These are phyloP conservation scores for Cossypha polioptera DNA, from an alignment of 2,797 vertebrate genomes.

Conservation along the genomic window DNA sequence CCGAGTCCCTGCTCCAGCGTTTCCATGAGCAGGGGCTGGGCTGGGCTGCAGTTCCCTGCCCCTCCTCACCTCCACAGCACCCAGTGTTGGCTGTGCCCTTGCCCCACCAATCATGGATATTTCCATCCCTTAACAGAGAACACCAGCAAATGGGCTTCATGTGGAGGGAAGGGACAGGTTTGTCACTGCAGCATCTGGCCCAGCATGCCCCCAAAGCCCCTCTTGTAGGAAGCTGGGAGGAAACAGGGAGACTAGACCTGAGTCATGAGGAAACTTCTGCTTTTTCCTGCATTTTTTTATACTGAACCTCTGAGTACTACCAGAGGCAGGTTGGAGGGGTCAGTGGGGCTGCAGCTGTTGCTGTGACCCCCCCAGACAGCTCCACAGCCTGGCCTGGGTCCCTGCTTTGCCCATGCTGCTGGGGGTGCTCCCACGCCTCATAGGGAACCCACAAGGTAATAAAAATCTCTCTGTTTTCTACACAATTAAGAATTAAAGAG, in stretches of 20 bases:
- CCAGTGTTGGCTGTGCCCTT: accelerated
- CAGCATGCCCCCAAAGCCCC: not conserved
- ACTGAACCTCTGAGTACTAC: accelerated
- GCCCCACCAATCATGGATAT: accelerated
- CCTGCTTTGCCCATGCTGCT: accelerated
- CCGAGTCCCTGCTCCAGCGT: accelerated
- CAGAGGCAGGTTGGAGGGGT: not conserved
- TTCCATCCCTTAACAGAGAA: not conserved
- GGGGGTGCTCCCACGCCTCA: not conserved
- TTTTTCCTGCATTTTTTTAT: not conserved
- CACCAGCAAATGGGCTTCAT: not conserved
- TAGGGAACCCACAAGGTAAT: not conserved
- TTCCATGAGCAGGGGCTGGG: not conserved
- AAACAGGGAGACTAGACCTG: accelerated
- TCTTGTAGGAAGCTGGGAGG: not conserved
- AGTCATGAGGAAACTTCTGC: not conserved
- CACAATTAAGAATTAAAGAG: not conserved
- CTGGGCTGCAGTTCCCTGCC: not conserved
- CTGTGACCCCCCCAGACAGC: not conserved
- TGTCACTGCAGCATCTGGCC: not conserved
- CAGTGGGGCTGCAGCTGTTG: not conserved
- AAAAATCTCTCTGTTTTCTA: not conserved
- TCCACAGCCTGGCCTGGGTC: not conserved
- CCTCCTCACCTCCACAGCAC: accelerated
- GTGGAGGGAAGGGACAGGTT: not conserved